These are phyloP conservation scores for Geothlypis trichas DNA, from an alignment of 2,113 vertebrate genomes.

Conservation along the genomic window DNA sequence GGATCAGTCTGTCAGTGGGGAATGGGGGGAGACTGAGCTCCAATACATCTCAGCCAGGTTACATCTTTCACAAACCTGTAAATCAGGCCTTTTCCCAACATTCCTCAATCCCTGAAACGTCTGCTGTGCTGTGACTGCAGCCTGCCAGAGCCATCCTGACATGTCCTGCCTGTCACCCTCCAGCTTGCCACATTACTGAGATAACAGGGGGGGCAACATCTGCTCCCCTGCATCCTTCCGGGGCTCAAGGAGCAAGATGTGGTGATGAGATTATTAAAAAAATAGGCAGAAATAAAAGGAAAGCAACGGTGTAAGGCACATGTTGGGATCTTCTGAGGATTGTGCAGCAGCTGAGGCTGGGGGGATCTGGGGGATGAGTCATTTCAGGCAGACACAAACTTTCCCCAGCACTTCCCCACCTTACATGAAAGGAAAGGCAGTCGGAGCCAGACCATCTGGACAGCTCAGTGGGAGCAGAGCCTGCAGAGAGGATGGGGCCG, in stretches of 20 bases:
- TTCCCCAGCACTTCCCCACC: slow-evolving; percentile 2
- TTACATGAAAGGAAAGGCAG: slow-evolving; percentile 12
- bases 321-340: background rate
- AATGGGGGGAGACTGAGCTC: background rate
- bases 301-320: background rate
- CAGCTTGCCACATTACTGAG: background rate
- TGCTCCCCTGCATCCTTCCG: background rate
- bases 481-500: slow-evolving; percentile 11
- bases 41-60: background rate
- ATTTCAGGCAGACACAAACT: background rate
- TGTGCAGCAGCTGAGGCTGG: background rate
- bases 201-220: background rate
- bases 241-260: background rate
- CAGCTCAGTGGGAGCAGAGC: slow-evolving; percentile 19
- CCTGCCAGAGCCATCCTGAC: background rate
- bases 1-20: background rate
- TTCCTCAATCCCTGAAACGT: background rate
- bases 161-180: background rate
- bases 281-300: too few relatives aligned
- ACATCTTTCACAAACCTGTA: background rate
- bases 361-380: background rate
- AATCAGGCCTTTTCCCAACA: background rate
- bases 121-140: background rate
- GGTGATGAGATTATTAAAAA: background rate
- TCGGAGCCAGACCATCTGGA: slow-evolving; percentile 51